Conservation (phyloP, 2,113 vertebrate genomes). For the Cyrtonyx montezumae region DNA sequence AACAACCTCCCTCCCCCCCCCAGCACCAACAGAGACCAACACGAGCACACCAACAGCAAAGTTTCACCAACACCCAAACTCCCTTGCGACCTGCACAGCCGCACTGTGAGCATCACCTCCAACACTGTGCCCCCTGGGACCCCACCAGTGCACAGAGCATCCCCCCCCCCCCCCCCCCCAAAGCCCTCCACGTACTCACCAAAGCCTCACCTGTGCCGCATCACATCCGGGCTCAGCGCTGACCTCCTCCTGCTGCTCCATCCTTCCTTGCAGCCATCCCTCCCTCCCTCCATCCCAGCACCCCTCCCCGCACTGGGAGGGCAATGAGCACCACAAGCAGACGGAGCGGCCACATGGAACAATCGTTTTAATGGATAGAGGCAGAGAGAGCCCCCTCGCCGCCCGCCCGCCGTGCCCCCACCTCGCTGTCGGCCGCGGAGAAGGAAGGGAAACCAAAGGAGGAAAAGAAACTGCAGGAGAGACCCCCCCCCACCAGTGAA, state of each 20-base stretch:
- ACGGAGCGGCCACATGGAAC: slow-evolving; percentile 81
- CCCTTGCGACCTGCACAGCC: neutral
- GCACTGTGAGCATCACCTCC: neutral
- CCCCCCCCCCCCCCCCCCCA: neutral
- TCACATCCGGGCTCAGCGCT: fast-evolving
- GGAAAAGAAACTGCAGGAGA: slow-evolving; percentile 6
- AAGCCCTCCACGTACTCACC: neutral
- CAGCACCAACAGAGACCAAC: neutral
- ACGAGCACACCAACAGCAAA: too few relatives aligned
- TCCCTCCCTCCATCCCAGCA: neutral
- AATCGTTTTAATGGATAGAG: slow-evolving; percentile 84
- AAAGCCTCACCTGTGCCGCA: neutral
- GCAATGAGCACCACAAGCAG: slow-evolving; percentile 77
- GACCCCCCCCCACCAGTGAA: neutral
- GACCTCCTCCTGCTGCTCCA: fast-evolving
- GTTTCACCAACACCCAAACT: neutral
- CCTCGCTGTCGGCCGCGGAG: neutral
- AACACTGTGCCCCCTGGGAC: fast-evolving
- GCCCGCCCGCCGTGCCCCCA: slow-evolving; percentile 16
- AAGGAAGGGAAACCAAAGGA: slow-evolving; percentile 48
- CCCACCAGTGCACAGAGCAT: fast-evolving
- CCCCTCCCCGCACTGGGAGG: neutral
- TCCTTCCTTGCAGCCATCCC: fast-evolving
- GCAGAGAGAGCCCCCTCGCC: slow-evolving; percentile 79
- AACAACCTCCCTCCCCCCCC: neutral